Conservation (phyloP, 2,888 invertebrate genomes). For the Gandaritis pyraliata region DNA sequence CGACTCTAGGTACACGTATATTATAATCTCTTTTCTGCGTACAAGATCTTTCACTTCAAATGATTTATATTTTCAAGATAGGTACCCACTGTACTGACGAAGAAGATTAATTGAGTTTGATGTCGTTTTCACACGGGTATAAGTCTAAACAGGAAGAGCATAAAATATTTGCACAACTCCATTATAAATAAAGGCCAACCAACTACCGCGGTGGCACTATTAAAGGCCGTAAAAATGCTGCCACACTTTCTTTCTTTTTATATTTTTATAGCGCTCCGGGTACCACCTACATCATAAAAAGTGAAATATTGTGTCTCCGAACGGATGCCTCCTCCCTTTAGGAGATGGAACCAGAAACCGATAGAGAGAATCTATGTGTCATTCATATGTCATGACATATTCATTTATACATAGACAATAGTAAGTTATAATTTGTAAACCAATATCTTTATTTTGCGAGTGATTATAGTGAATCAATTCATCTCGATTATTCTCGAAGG, state of each 20-base stretch:
- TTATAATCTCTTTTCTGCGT: too few species aligned
- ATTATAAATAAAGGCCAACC: conserved; percentile 45
- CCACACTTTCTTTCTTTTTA: conserved; percentile 71
- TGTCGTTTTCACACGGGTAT: conserved; percentile 13
- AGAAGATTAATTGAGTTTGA: background rate
- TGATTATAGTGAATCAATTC: too few species aligned
- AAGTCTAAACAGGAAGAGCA: conserved; percentile 28
- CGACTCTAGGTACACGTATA: background rate
- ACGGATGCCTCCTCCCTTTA: conserved; percentile 72
- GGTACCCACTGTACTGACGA: background rate
- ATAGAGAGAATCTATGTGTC: conserved; percentile 58
- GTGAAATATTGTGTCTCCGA: conserved; percentile 78
- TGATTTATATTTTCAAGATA: background rate
- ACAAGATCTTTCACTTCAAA: too few species aligned
- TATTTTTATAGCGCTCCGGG: conserved; percentile 73
- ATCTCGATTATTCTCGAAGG: too few species aligned
- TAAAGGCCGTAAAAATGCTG: conserved; percentile 69
- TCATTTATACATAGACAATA: background rate
- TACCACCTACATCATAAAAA: conserved; percentile 79
- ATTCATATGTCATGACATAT: background rate
- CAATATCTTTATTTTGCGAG: too few species aligned
- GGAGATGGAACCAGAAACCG: conserved; percentile 75
- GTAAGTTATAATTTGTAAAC: background rate
- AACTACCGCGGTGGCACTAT: conserved; percentile 66
- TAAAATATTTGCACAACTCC: conserved; percentile 33